phyloP scores from a whole-genome alignment of 2,797 vertebrate genomes.

The Etheostoma nigrum region DNA sequence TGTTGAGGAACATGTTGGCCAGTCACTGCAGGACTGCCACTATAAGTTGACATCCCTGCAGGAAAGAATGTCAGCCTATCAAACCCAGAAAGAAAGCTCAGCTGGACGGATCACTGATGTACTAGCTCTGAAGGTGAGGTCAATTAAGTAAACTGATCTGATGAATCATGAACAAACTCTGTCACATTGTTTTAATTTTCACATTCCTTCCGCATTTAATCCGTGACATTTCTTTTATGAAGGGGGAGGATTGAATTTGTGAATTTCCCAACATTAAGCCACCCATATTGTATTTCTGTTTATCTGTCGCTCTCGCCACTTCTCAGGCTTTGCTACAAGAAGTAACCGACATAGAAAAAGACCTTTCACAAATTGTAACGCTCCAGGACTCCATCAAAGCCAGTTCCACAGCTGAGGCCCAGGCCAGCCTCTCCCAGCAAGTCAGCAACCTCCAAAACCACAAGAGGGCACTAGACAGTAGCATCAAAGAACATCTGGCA shows the following conservation, averaged over 20 bases:
- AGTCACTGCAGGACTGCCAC: slow-evolving; percentile 51
- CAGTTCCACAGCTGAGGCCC: slow-evolving; percentile 37
- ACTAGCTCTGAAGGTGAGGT: slow-evolving; percentile 56
- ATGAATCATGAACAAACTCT: slow-evolving; percentile 3
- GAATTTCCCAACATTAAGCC: neutral
- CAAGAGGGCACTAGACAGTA: slow-evolving; percentile 57
- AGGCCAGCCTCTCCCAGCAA: slow-evolving; percentile 37
- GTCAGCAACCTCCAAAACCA: slow-evolving; percentile 52
- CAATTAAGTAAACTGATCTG: slow-evolving; percentile 6
- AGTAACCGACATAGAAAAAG: slow-evolving; percentile 42
- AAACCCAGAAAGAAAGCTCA: slow-evolving; percentile 36
- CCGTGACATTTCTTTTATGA: neutral
- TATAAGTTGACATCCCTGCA: slow-evolving; percentile 61
- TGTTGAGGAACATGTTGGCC: slow-evolving; percentile 56
- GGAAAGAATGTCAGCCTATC: slow-evolving; percentile 50
- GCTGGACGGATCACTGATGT: slow-evolving; percentile 11
- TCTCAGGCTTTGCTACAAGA: slow-evolving; percentile 53
- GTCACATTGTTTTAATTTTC: slow-evolving; percentile 1
- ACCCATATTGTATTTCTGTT: neutral
- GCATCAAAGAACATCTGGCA: slow-evolving; percentile 30
- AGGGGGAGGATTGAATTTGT: neutral
- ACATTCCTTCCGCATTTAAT: neutral
- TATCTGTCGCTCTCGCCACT: neutral
- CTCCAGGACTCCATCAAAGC: slow-evolving; percentile 42
- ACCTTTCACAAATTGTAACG: slow-evolving; percentile 37